Evolutionary conservation across 2,113 vertebrate species (phyloP).

Genomic region (Nestor notabilis): DNA sequence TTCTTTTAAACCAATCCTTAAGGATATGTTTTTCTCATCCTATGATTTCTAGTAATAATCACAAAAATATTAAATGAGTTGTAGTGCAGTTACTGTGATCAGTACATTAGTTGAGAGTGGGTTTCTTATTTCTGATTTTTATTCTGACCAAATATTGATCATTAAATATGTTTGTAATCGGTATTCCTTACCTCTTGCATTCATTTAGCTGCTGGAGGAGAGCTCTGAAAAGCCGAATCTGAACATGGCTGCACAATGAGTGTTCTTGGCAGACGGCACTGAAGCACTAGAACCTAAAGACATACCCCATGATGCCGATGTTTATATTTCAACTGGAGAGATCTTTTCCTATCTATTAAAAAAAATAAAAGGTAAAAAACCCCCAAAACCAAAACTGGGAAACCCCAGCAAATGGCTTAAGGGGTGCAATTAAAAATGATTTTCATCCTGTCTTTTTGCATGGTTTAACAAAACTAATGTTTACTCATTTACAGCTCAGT

Average conservation of each 20-base stretch:
- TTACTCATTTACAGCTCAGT: constrained; percentile 86
- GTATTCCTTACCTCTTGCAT: constrained; percentile 47
- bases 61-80: background rate
- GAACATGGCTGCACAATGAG: constrained; percentile 65
- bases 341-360: constrained; percentile 67
- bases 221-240: constrained; percentile 69
- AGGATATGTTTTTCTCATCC: background rate
- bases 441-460: constrained; percentile 79
- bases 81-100: fast-evolving
- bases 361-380: constrained; percentile 72
- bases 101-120: background rate
- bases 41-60: background rate
- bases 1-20: background rate
- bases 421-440: constrained; percentile 75
- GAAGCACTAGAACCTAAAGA: constrained; percentile 65
- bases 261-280: constrained; percentile 72
- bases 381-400: background rate
- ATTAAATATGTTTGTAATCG: background rate
- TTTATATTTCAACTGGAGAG: constrained; percentile 72
- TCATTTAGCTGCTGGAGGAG: constrained; percentile 65
- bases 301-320: constrained; percentile 60
- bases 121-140: background rate
- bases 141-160: background rate
- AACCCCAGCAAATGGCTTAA: constrained; percentile 55
- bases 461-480: constrained; percentile 85